A percentile compares a stretch with the other conserved stretches of the same genome.
phyloP scores from a whole-genome alignment of 1,140 invertebrate genomes.

The Pinna nobilis region DNA sequence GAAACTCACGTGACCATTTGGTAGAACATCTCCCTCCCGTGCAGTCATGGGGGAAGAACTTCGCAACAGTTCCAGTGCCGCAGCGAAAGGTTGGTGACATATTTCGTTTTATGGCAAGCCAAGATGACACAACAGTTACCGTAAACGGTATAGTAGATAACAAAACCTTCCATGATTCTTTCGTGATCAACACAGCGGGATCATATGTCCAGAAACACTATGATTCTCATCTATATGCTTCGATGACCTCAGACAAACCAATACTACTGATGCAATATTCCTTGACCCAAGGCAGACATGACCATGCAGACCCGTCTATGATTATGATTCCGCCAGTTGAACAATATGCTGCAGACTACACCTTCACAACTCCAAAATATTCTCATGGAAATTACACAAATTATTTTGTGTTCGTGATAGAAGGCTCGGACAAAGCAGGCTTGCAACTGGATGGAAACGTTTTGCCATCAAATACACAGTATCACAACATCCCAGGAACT shows the following conservation, averaged over 20 bases:
- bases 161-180: slow-evolving; percentile 26
- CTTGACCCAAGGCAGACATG: slow-evolving; percentile 21
- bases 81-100: slow-evolving; percentile 47
- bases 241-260: slow-evolving; percentile 32
- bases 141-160: slow-evolving; percentile 3
- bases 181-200: slow-evolving; percentile 41
- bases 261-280: slow-evolving; percentile 38
- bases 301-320: slow-evolving; percentile 47
- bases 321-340: slow-evolving; percentile 41
- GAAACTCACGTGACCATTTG: slow-evolving; percentile 48
- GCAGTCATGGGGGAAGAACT: slow-evolving; percentile 55
- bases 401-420: slow-evolving; percentile 41
- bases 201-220: slow-evolving; percentile 29
- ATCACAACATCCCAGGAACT: slow-evolving; percentile 6
- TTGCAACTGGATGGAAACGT: slow-evolving; percentile 4
- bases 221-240: slow-evolving; percentile 15
- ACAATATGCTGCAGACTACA: slow-evolving; percentile 51
- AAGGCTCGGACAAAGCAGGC: slow-evolving; percentile 14
- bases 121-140: slow-evolving; percentile 33
- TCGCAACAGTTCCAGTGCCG: slow-evolving; percentile 47
- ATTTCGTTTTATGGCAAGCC: slow-evolving; percentile 47
- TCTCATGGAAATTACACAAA: slow-evolving; percentile 26
- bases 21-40: slow-evolving; percentile 57
- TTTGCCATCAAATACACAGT: background rate
- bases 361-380: slow-evolving; percentile 41